Evolutionary conservation across 2,113 vertebrate species (phyloP).

Genomic region (Phaethornis superciliosus): DNA sequence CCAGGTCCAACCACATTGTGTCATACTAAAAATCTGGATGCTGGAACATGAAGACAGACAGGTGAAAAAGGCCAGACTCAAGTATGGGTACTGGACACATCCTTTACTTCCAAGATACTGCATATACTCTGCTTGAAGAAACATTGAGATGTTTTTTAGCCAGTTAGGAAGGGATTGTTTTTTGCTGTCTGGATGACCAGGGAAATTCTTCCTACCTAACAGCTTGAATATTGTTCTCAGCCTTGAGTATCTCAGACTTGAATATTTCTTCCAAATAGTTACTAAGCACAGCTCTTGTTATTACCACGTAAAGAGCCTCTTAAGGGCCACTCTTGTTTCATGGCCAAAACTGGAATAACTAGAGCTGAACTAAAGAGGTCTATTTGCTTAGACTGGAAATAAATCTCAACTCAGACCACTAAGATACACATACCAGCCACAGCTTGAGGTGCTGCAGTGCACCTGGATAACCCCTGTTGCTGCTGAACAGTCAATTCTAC

Average conservation of each 20-base stretch:
- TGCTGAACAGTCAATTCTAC: background rate
- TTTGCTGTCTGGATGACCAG: background rate
- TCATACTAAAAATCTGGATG: background rate
- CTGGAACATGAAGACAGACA: background rate
- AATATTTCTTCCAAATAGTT: background rate
- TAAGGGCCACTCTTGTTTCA: background rate
- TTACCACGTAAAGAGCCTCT: background rate
- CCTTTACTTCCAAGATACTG: background rate
- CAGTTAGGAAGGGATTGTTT: background rate
- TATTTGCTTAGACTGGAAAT: background rate
- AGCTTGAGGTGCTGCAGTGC: background rate
- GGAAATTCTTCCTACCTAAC: background rate
- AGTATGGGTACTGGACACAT: fast-evolving
- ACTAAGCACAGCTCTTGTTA: background rate
- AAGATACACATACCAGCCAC: background rate
- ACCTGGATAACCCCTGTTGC: background rate
- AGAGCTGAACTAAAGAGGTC: background rate
- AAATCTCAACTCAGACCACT: background rate
- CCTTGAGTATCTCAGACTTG: background rate
- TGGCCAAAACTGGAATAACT: background rate
- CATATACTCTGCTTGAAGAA: background rate
- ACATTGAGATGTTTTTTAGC: background rate
- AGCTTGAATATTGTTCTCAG: background rate
- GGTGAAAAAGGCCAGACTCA: background rate
- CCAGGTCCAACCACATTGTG: background rate